Conservation (phyloP, 1,140 invertebrate species). For the Drosophila suzukii region DNA sequence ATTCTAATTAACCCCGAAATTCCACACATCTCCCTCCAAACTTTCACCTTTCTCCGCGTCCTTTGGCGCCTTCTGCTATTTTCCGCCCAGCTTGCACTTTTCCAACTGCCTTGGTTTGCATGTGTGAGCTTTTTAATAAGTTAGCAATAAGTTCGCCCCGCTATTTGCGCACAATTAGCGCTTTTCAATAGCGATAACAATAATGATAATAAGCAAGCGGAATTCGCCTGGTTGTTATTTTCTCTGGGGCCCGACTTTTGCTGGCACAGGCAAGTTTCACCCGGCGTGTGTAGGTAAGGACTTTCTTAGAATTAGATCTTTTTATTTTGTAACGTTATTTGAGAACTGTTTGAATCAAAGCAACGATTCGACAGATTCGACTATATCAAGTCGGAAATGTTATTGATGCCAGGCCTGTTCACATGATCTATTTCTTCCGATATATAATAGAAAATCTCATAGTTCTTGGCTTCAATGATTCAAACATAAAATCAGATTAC, state of each 20-base stretch:
- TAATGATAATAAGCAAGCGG: conserved; percentile 48
- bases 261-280: conserved; percentile 38
- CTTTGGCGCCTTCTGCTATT: not conserved
- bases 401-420: too few relatives aligned
- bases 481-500: too few relatives aligned
- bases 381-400: too few relatives aligned
- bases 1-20: conserved; percentile 64
- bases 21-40: conserved; percentile 28
- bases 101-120: conserved; percentile 22
- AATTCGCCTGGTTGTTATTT: conserved; percentile 44
- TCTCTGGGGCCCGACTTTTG: conserved; percentile 28
- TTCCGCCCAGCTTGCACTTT: conserved; percentile 38
- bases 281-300: not conserved
- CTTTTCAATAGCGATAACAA: conserved; percentile 64
- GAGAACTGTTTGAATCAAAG: too few relatives aligned
- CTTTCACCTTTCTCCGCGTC: conserved; percentile 38
- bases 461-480: too few relatives aligned
- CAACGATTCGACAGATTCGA: too few relatives aligned
- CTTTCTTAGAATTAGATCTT: not conserved
- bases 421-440: too few relatives aligned
- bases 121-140: conserved; percentile 42
- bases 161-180: conserved; percentile 79
- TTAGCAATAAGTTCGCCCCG: conserved; percentile 44
- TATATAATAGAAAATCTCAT: too few relatives aligned
- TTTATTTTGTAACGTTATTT: not conserved